These are phyloP conservation scores for Xestia xanthographa DNA, from an alignment of 2,888 invertebrate genomes.

Conservation along the genomic window DNA sequence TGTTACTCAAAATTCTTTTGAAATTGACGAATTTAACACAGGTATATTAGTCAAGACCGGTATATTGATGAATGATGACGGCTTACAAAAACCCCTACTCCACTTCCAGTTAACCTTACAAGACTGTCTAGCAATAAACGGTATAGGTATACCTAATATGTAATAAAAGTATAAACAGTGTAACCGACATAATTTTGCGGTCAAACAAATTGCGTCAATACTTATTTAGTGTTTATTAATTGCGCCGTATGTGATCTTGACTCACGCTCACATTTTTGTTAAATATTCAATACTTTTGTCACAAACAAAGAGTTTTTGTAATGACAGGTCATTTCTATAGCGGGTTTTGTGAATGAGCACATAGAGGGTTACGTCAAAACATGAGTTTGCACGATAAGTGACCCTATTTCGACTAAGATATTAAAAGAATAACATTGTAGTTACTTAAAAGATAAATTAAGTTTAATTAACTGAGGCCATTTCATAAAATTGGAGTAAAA, in stretches of 20 bases:
- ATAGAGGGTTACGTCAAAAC: slow-evolving; percentile 2
- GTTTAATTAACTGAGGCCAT: background rate
- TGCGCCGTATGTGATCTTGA: slow-evolving; percentile 33
- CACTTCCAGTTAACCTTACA: background rate
- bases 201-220: slow-evolving; percentile 39
- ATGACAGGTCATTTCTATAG: slow-evolving; percentile 17
- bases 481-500: too few relatives aligned
- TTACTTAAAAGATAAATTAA: background rate
- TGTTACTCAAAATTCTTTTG: background rate
- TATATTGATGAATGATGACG: background rate
- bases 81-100: background rate
- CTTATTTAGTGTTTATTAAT: slow-evolving; percentile 35
- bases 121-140: background rate
- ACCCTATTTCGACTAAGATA: background rate
- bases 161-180: slow-evolving; percentile 14
- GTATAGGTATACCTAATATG: background rate
- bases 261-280: slow-evolving; percentile 17
- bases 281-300: slow-evolving; percentile 26
- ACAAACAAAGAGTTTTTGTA: slow-evolving; percentile 18
- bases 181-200: slow-evolving; percentile 34
- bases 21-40: background rate
- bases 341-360: background rate
- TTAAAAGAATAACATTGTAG: background rate
- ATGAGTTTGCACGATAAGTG: background rate
- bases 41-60: background rate